Base-by-base conservation (phyloP, 1,140 invertebrate genomes). In the Trypoxylus dichotomus region DNA sequence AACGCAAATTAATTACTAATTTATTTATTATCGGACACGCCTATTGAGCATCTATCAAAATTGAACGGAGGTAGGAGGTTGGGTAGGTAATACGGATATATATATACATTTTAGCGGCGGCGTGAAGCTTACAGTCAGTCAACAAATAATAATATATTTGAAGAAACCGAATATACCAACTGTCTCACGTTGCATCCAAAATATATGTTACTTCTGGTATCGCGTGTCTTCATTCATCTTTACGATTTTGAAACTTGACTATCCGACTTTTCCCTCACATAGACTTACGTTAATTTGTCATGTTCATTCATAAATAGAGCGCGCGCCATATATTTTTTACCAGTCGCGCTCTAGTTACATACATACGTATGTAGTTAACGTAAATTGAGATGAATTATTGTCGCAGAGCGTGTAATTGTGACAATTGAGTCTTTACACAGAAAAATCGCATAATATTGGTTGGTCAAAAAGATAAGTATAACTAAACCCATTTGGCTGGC, bases 251-350 rank as follows among this genome's bases (percentile, higher is more conserved):
- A 27, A 68, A 68, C 21, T 68, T 68, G 60, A 68, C 60, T 68
- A 68, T 68, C 60, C 60, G 60, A 68, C 60, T 68, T 68, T 68
- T 27, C 21, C 60, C 24, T 24, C 60, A 68, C 60, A 68, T 68
- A 68, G 11, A 68, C 60, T 68, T 68, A 68, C 60, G 60, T 68
- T 68, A 68, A 68, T 68, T 68, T 68, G 60, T 68, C 60, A 68
- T 68, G 60, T 68, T 68, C 60, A 68, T 68, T 68, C 60, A 68
- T 68, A 68, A 68, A 68, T 68, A 68, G 60, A 68, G 60, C 60
- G 60, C 21, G 24, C 60, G 60, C 60, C 60, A 68, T 68, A 24
- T 68, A 24, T 68, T 68, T 54, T 54, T 68, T 24, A 27, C 7
- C 8, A 68, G 27, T 3, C 60, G 8, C 60, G 60, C 60, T 68